Conservation (phyloP, 2,797 vertebrate genomes). For the Carcharodon carcharias region DNA sequence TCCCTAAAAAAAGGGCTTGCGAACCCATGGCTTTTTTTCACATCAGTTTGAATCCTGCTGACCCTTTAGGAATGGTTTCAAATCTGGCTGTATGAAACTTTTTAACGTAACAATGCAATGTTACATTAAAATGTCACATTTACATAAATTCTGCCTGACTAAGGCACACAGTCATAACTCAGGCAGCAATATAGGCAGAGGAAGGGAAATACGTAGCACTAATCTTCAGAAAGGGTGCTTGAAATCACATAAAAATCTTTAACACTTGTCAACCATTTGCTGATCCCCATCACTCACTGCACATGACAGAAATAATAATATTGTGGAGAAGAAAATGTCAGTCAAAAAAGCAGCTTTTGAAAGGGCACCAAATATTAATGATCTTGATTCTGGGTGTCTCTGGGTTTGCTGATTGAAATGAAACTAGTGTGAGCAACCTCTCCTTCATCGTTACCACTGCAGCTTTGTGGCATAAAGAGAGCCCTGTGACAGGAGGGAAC, state of each 20-base stretch:
- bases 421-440: slow-evolving; percentile 23
- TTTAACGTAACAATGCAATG: slow-evolving; percentile 25
- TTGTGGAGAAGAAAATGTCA: slow-evolving; percentile 31
- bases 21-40: not conserved
- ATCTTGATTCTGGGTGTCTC: not conserved
- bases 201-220: slow-evolving; percentile 10
- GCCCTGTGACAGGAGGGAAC: not conserved
- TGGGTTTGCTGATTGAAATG: slow-evolving; percentile 11
- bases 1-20: not conserved
- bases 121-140: slow-evolving; percentile 33
- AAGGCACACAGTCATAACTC: slow-evolving; percentile 28
- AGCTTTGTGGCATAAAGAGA: not conserved
- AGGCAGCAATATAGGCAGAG: not conserved
- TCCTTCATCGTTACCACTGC: not conserved
- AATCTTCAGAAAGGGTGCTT: slow-evolving; percentile 31
- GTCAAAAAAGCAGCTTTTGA: slow-evolving; percentile 29
- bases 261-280: slow-evolving; percentile 31
- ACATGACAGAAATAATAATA: slow-evolving; percentile 26
- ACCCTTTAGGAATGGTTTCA: not conserved
- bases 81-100: not conserved
- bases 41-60: not conserved
- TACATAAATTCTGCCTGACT: slow-evolving; percentile 29
- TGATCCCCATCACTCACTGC: slow-evolving; percentile 28
- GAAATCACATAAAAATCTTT: slow-evolving; percentile 35
- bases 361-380: slow-evolving; percentile 18